A percentile compares a stretch with the other conserved stretches of the same genome.
phyloP scores from a whole-genome alignment of 35 echinoderm and acorn worm genomes.

The Patiria miniata region DNA sequence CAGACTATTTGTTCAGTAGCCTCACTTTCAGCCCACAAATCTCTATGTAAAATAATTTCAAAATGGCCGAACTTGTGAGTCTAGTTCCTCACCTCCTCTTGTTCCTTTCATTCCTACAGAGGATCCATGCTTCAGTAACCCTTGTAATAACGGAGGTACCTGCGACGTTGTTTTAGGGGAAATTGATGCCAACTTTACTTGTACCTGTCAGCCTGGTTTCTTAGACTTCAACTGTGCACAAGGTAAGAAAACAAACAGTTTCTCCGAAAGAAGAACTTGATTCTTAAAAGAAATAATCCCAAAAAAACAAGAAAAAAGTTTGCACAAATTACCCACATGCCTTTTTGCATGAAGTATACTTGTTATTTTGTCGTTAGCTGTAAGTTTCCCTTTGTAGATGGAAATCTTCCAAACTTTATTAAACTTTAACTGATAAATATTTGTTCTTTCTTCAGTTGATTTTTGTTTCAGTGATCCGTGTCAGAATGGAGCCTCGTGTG shows the following conservation, averaged over 20 bases:
- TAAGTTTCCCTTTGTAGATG: too few relatives aligned
- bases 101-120: not conserved
- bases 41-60: too few relatives aligned
- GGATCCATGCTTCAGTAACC: constrained; percentile 54
- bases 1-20: too few relatives aligned
- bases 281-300: too few relatives aligned
- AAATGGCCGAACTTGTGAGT: too few relatives aligned
- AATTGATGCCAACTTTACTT: not conserved
- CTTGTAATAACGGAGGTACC: constrained; percentile 43
- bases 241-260: constrained; percentile 19
- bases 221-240: constrained; percentile 24
- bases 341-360: too few relatives aligned
- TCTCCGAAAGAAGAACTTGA: not conserved
- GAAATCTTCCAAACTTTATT: not conserved
- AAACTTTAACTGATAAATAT: not conserved
- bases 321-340: too few relatives aligned
- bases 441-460: constrained; percentile 41
- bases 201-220: constrained; percentile 41
- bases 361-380: too few relatives aligned
- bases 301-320: too few relatives aligned
- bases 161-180: constrained; percentile 42
- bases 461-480: constrained; percentile 88
- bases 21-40: too few relatives aligned
- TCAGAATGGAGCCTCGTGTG: constrained; percentile 76
- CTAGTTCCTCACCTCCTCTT: too few relatives aligned